Evolutionary conservation across 2,888 invertebrate species (phyloP).

Genomic region (Aphrophora alni): DNA sequence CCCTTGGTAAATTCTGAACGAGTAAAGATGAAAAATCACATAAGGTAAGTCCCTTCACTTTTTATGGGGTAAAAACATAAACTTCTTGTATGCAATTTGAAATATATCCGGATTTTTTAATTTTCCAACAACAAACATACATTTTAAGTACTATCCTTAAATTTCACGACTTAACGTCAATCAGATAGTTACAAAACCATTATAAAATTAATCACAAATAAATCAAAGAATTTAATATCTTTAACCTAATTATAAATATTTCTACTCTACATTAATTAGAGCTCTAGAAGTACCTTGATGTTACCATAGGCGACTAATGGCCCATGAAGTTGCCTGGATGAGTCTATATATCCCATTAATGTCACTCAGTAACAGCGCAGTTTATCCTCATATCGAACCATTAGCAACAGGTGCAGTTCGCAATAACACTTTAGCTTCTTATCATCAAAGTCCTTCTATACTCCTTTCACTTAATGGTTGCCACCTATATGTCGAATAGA

Average conservation of each 20-base stretch:
- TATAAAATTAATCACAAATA: background rate
- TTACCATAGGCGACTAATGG: background rate
- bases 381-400: background rate
- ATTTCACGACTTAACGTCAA: too few species aligned
- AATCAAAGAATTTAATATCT: background rate
- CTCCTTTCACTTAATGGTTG: background rate
- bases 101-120: too few species aligned
- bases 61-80: too few species aligned
- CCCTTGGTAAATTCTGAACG: too few species aligned
- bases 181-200: too few species aligned
- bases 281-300: background rate
- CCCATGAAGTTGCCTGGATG: background rate
- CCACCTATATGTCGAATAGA: background rate
- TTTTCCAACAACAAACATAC: too few species aligned
- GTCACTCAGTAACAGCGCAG: background rate
- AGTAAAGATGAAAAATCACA: too few species aligned
- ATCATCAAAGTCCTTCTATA: background rate
- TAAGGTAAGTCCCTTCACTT: too few species aligned
- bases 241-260: background rate
- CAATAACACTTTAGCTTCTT: background rate
- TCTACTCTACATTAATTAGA: background rate
- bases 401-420: background rate
- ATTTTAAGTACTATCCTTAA: too few species aligned
- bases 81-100: too few species aligned
- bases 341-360: background rate